These are phyloP conservation scores for Budorcas taxicolor DNA, from an alignment of 2,113 vertebrate genomes.

Conservation along the genomic window DNA sequence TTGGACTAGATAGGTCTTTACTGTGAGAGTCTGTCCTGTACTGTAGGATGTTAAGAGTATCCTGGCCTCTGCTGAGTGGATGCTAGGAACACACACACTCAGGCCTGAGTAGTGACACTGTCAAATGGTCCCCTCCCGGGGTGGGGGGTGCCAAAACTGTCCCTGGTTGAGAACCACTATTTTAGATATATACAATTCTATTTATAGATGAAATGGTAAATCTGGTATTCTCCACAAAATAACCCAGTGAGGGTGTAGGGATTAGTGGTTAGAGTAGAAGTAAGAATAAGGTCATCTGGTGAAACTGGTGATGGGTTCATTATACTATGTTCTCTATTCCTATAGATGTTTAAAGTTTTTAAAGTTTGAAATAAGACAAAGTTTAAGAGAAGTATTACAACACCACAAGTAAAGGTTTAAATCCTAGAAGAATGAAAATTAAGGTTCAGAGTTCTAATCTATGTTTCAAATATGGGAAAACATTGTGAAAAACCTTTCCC, in stretches of 20 bases:
- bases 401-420: not conserved
- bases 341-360: not conserved
- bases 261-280: not conserved
- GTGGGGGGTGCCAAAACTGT: rapidly evolving
- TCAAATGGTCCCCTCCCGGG: not conserved
- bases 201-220: not conserved
- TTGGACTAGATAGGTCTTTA: not conserved
- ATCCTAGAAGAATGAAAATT: not conserved
- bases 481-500: not conserved
- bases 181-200: not conserved
- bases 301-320: not conserved
- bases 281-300: not conserved
- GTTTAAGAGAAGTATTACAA: not conserved
- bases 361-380: not conserved
- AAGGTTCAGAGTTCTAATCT: not conserved
- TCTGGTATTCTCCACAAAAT: not conserved
- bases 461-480: conserved; percentile 4
- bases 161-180: not conserved
- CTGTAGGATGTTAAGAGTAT: not conserved
- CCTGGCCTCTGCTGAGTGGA: not conserved
- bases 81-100: not conserved
- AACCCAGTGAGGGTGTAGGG: not conserved
- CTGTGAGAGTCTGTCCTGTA: not conserved
- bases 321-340: not conserved
- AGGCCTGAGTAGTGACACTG: not conserved